Evolutionary conservation across 2,888 invertebrate species (phyloP).

Genomic region (Drosophila prolongata): DNA sequence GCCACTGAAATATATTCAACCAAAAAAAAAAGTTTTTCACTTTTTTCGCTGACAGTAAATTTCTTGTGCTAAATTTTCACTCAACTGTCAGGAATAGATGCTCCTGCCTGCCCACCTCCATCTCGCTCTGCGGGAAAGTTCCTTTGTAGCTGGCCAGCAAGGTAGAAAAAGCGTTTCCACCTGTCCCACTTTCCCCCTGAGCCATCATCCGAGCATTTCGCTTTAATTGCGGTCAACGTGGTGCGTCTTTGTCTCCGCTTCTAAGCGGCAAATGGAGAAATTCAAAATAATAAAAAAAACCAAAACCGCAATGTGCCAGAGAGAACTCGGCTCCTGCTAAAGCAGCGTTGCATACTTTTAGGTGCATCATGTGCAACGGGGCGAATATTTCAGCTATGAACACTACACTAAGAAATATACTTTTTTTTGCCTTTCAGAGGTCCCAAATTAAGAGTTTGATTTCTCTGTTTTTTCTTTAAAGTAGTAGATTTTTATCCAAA

Average conservation of each 20-base stretch:
- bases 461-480: too few species aligned
- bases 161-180: slow-evolving; percentile 40
- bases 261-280: slow-evolving; percentile 41
- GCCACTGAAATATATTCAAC: slow-evolving; percentile 44
- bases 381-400: slow-evolving; percentile 30
- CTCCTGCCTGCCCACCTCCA: background rate
- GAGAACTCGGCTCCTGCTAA: slow-evolving; percentile 2
- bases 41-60: slow-evolving; percentile 60
- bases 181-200: slow-evolving; percentile 13
- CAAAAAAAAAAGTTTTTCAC: slow-evolving; percentile 10
- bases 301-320: slow-evolving; percentile 29
- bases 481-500: too few species aligned
- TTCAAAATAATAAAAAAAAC: slow-evolving; percentile 25
- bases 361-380: slow-evolving; percentile 43
- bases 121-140: slow-evolving; percentile 8
- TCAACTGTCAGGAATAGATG: slow-evolving; percentile 57
- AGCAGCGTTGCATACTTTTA: slow-evolving; percentile 59
- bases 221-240: slow-evolving; percentile 74
- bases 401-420: background rate
- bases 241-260: slow-evolving; percentile 59
- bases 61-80: slow-evolving; percentile 69
- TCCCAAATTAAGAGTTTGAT: too few species aligned
- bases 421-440: too few species aligned
- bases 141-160: slow-evolving; percentile 50
- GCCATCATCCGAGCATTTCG: slow-evolving; percentile 53